Percentiles rank a stretch among this genome's conserved stretches.
Conservation (phyloP, 2,888 invertebrate species). For the Limnephilus lunatus region DNA sequence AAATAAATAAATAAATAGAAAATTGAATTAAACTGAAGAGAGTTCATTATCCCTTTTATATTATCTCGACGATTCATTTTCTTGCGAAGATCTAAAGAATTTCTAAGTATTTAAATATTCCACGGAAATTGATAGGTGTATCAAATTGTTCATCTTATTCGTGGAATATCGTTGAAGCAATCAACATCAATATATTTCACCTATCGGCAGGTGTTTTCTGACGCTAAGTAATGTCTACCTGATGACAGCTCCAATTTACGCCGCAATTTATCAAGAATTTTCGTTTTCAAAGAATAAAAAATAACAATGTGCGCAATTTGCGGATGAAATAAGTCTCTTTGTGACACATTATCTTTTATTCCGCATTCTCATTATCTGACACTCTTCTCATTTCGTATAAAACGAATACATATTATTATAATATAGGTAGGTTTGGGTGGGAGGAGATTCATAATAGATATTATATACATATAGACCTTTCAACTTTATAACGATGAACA, state of each 20-base stretch:
- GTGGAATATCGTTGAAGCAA: neutral
- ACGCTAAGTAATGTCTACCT: constrained; percentile 12
- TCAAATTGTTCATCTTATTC: neutral
- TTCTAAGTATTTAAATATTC: neutral
- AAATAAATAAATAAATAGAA: no score
- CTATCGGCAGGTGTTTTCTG: constrained; percentile 15
- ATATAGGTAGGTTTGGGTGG: neutral
- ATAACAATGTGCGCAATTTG: neutral
- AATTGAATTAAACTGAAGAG: no score
- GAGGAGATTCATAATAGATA: neutral
- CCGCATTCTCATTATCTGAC: constrained; percentile 34
- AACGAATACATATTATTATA: neutral
- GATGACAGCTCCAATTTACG: constrained; percentile 4
- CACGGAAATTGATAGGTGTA: neutral
- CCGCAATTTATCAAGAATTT: neutral
- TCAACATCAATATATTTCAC: neutral
- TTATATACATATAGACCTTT: neutral
- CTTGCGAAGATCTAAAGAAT: no score
- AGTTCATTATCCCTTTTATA: no score
- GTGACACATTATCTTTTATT: constrained; percentile 28
- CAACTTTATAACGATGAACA: neutral
- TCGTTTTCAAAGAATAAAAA: neutral
- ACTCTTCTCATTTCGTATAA: neutral
- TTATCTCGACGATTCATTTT: no score
- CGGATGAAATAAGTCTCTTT: neutral